phyloP scores from a whole-genome alignment of 2,888 invertebrate genomes.

The Chalcis sispes region DNA sequence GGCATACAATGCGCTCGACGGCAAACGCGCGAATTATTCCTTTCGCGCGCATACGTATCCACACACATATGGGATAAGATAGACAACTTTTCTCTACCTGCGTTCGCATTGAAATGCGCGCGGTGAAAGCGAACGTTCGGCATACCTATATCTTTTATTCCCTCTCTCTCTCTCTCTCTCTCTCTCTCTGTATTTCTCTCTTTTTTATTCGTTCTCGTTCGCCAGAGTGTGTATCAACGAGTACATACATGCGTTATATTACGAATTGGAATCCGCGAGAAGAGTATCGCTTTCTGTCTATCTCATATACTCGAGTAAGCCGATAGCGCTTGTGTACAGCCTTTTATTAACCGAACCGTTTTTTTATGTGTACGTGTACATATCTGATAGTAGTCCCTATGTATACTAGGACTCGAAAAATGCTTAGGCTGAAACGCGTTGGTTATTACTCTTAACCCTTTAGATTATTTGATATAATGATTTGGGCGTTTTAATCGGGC shows the following conservation, averaged over 20 bases:
- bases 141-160: background rate
- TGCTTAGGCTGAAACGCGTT: too few relatives aligned
- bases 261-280: background rate
- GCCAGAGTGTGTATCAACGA: background rate
- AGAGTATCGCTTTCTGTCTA: conserved; percentile 22
- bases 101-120: background rate
- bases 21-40: background rate
- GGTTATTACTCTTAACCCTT: too few relatives aligned
- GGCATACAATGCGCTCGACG: background rate
- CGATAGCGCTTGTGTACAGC: background rate
- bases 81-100: background rate
- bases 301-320: background rate
- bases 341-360: background rate
- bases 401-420: too few relatives aligned
- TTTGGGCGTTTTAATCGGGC: too few relatives aligned
- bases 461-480: too few relatives aligned
- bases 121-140: background rate
- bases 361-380: too few relatives aligned
- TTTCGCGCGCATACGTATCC: too few relatives aligned
- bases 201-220: background rate
- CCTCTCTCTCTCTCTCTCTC: too few relatives aligned
- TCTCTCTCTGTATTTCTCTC: too few relatives aligned
- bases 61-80: background rate
- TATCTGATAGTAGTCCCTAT: too few relatives aligned
- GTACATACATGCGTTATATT: background rate